Conservation (phyloP, 1,140 invertebrate species). For the Caenorhabditis latens region DNA sequence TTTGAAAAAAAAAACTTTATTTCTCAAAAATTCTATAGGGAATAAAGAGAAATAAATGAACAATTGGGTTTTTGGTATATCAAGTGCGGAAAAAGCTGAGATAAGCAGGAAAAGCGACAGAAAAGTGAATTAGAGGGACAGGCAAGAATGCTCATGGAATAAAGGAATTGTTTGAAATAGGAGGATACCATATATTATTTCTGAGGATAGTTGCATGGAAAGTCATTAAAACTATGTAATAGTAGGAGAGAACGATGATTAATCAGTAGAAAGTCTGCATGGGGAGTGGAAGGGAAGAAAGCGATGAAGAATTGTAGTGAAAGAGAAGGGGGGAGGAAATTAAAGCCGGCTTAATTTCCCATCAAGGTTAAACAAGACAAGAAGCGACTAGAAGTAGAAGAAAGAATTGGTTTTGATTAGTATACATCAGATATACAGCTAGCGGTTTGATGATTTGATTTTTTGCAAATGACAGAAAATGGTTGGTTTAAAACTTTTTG, state of each 20-base stretch:
- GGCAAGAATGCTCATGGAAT: constrained; percentile 25
- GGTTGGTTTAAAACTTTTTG: not conserved
- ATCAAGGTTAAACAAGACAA: constrained; percentile 42
- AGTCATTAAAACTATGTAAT: too few species aligned
- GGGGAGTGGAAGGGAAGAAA: not conserved
- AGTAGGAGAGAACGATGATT: not conserved
- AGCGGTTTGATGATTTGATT: not conserved
- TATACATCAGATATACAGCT: constrained; percentile 37
- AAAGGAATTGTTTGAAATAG: constrained; percentile 1
- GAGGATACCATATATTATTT: not conserved
- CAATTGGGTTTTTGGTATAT: constrained; percentile 11
- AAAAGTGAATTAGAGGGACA: not conserved
- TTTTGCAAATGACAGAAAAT: not conserved
- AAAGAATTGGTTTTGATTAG: constrained; percentile 1
- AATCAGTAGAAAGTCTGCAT: not conserved
- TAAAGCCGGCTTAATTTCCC: constrained; percentile 47
- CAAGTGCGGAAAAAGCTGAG: not conserved
- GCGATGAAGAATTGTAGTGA: not conserved
- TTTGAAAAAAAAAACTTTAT: constrained; percentile 46
- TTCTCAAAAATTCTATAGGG: not conserved
- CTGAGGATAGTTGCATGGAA: too few species aligned
- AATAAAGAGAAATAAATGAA: constrained; percentile 14
- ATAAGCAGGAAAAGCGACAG: not conserved
- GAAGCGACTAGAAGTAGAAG: constrained; percentile 41
- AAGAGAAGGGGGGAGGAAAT: constrained; percentile 6